Evolutionary conservation across 2,113 vertebrate species (phyloP).

Genomic region (Charina bottae): DNA sequence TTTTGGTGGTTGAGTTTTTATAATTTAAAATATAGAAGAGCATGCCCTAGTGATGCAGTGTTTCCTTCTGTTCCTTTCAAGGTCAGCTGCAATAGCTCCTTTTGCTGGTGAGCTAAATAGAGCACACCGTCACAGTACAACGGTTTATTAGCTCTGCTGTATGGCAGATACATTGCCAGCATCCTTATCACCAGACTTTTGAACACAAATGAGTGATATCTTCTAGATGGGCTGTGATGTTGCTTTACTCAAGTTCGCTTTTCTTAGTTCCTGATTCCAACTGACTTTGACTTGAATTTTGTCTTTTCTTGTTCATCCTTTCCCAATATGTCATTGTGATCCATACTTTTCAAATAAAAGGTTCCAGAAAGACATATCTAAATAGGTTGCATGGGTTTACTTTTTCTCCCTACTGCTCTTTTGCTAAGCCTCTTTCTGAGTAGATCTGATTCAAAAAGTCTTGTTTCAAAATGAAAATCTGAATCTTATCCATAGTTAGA

Average conservation of each 20-base stretch:
- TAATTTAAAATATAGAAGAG: background rate
- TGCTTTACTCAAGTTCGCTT: background rate
- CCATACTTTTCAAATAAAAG: background rate
- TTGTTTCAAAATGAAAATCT: background rate
- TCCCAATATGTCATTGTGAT: background rate
- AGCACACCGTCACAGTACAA: background rate
- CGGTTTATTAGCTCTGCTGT: background rate
- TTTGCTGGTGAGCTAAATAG: constrained; percentile 7
- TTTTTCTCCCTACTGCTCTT: background rate
- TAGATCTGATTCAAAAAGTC: background rate
- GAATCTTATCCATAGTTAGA: background rate
- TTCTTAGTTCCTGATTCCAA: background rate
- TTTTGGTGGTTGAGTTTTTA: background rate
- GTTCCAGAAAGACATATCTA: background rate
- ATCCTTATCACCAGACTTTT: background rate
- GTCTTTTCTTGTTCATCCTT: background rate
- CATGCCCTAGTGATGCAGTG: background rate
- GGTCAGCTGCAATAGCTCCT: background rate
- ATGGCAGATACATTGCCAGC: background rate
- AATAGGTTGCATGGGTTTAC: background rate
- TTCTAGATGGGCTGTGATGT: background rate
- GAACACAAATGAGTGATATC: background rate
- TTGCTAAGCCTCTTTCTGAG: background rate
- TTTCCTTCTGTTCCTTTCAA: background rate
- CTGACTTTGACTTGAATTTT: background rate